phyloP scores from a whole-genome alignment of 2,888 invertebrate genomes.

The Meteorus cinctellus region DNA sequence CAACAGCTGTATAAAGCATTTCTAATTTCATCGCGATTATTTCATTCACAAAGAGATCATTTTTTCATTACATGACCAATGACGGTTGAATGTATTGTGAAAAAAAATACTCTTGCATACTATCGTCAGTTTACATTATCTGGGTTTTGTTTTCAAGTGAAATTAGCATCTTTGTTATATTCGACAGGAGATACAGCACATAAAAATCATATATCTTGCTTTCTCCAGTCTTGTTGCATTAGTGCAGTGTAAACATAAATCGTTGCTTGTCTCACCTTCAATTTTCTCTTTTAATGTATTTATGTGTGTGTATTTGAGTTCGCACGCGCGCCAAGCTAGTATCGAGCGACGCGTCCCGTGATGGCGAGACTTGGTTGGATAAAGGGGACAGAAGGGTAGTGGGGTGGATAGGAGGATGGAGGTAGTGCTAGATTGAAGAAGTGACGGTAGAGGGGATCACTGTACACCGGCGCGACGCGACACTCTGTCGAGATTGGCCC shows the following conservation, averaged over 20 bases:
- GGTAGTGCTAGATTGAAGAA: conserved; percentile 26
- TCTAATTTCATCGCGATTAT: no score
- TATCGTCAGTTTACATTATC: no score
- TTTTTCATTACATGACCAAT: no score
- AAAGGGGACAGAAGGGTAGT: conserved; percentile 15
- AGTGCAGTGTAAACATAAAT: not conserved
- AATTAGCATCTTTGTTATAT: no score
- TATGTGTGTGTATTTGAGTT: conserved; percentile 28
- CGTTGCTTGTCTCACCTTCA: conserved; percentile 15
- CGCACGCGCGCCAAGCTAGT: conserved; percentile 45
- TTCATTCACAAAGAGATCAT: no score
- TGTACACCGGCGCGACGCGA: conserved; percentile 22
- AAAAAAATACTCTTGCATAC: no score
- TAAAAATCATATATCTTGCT: not conserved
- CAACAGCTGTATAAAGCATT: no score
- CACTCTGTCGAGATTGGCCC: conserved; percentile 48
- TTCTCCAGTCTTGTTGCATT: not conserved
- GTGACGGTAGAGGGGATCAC: not conserved
- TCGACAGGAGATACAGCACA: not conserved
- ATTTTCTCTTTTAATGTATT: conserved; percentile 1
- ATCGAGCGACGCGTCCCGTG: conserved; percentile 52
- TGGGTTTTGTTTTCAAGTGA: no score
- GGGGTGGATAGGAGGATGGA: not conserved
- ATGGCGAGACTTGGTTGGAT: conserved; percentile 50
- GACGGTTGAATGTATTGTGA: no score